Percentiles rank a stretch among this genome's conserved stretches.
Evolutionary conservation across 2,888 invertebrate species (phyloP).

Genomic region (Seira sanloemensis): DNA sequence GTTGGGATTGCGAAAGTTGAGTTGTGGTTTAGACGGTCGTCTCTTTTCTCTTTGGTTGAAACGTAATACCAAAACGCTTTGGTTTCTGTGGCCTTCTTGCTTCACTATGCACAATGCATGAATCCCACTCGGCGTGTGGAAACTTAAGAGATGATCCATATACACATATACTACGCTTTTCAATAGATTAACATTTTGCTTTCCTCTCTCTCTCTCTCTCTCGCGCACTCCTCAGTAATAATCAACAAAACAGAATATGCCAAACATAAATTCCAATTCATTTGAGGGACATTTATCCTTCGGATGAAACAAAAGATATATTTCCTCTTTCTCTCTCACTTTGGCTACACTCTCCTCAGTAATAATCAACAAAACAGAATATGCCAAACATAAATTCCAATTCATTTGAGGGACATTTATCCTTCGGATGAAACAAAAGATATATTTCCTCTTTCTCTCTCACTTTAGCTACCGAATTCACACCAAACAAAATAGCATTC

Average conservation of each 20-base stretch:
- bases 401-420: slow-evolving; percentile 17
- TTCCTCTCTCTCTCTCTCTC: neutral
- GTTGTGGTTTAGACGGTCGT: slow-evolving; percentile 36
- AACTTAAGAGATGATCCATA: neutral
- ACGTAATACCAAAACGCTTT: neutral
- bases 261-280: slow-evolving; percentile 37
- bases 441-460: neutral
- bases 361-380: slow-evolving; percentile 33
- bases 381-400: slow-evolving; percentile 30
- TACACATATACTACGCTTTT: too few relatives aligned
- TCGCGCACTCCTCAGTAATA: slow-evolving; percentile 27
- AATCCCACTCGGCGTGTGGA: neutral
- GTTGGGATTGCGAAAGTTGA: slow-evolving; percentile 24
- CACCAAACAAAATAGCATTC: neutral
- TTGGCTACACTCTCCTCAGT: neutral
- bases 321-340: neutral
- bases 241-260: slow-evolving; percentile 28
- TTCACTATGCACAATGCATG: too few relatives aligned
- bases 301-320: neutral
- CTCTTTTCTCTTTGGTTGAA: neutral
- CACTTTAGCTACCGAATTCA: neutral
- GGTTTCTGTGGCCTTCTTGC: neutral
- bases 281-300: neutral
- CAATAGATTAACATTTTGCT: slow-evolving; percentile 26
- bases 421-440: neutral